Conservation (phyloP, 2,113 vertebrate species). For the Oncorhynchus mykiss region DNA sequence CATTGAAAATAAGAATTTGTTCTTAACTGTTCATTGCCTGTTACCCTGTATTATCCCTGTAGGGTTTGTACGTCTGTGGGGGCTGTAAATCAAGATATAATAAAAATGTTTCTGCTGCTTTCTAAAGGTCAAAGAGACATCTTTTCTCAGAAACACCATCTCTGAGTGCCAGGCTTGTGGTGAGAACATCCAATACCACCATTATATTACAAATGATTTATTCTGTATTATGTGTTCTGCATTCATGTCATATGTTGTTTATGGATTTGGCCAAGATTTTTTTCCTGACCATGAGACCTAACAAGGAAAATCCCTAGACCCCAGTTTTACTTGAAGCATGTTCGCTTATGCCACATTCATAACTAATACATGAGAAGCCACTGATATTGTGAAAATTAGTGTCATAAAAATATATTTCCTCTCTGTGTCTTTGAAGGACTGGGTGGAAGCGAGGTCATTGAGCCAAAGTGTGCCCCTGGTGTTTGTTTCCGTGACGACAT, state of each 20-base stretch:
- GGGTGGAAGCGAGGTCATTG: conserved; percentile 68
- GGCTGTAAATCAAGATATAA: no score
- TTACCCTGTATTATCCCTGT: no score
- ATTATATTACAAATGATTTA: background rate
- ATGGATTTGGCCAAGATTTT: no score
- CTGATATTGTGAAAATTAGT: background rate
- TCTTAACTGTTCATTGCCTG: no score
- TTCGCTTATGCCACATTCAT: background rate
- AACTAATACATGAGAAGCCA: background rate
- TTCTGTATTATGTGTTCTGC: no score
- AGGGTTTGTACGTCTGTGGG: no score
- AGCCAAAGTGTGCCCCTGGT: conserved; percentile 78
- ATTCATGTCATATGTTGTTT: no score
- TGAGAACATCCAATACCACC: conserved; percentile 64
- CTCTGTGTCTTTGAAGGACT: conserved; percentile 57
- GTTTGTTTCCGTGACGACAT: conserved; percentile 87
- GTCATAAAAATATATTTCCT: background rate
- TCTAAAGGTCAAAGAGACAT: conserved; percentile 93
- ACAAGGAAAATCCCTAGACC: no score
- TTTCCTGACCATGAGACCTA: background rate
- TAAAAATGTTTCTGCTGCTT: conserved; percentile 37
- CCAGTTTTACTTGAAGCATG: no score
- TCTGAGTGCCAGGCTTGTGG: conserved; percentile 96
- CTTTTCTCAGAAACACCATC: conserved; percentile 94
- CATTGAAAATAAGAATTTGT: no score